A percentile compares a stretch with the other conserved stretches of the same genome.
These are phyloP conservation scores for Sicus ferrugineus DNA, from an alignment of 2,888 invertebrate species.

Conservation along the genomic window DNA sequence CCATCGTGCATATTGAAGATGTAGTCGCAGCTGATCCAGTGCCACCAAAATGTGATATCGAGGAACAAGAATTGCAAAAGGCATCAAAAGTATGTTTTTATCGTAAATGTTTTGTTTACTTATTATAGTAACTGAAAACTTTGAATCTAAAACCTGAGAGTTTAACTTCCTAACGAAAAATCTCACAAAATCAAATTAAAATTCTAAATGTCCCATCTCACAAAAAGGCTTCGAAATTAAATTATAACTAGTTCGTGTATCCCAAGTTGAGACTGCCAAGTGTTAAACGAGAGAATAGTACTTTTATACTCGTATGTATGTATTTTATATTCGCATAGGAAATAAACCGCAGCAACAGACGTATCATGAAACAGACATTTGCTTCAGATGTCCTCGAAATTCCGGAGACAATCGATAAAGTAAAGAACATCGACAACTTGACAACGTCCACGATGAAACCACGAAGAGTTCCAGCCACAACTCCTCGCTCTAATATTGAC, in stretches of 20 bases:
- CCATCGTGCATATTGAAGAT: slow-evolving; percentile 67
- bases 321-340: slow-evolving; percentile 55
- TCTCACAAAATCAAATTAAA: too few species aligned
- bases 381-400: slow-evolving; percentile 74
- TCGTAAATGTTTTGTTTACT: not conserved
- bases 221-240: too few species aligned
- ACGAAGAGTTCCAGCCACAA: slow-evolving; percentile 14
- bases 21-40: slow-evolving; percentile 49
- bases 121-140: not conserved
- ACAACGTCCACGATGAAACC: slow-evolving; percentile 16
- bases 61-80: slow-evolving; percentile 69
- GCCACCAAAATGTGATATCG: slow-evolving; percentile 65
- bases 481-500: slow-evolving; percentile 17
- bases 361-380: slow-evolving; percentile 71
- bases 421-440: slow-evolving; percentile 35
- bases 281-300: not conserved
- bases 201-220: slow-evolving; percentile 1
- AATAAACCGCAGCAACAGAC: slow-evolving; percentile 72
- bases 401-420: slow-evolving; percentile 66
- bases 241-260: not conserved
- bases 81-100: slow-evolving; percentile 66
- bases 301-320: not conserved
- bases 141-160: not conserved
- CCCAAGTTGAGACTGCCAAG: not conserved
- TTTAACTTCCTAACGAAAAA: too few species aligned